Evolutionary conservation across 2,888 invertebrate species (phyloP), one percentile per base, ranked within the genome.

Genomic region (Andrena praecox): DNA sequence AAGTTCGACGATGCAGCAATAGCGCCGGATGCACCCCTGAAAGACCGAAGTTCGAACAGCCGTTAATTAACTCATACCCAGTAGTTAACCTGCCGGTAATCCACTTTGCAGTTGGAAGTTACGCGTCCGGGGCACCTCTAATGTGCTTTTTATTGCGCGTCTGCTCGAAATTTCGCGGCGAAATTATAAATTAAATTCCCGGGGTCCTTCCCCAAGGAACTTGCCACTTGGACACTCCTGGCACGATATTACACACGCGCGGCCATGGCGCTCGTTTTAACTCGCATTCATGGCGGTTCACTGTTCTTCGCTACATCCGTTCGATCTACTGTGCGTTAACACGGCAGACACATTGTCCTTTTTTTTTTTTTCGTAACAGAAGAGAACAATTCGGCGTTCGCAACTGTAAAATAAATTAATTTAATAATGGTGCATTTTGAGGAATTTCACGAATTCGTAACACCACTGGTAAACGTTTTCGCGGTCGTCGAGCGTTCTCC

Each of bases 101-200:
- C 84, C 80, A 86, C 86, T 87, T 87, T 87, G 72, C 77, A 85
- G 85, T 84, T 82, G 54, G 82, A 70, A 77, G 74, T 83, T 82
- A 82, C 80, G 77, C 72, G 79, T 60, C 42, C 60, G 72, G n/a
- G 67, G 54, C 35, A 29, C 73, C 86, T 80, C 86, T 90, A 91
- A 91, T 88, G 89, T 80, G 83, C 83, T 89, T 88, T 91, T 91
- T 90, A 91, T 90, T 91, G 89, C 82, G 80, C 85, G 82, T 52
- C 64, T 54, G 60, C 68, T 70, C 77, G 79, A 77, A 87, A 87
- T 87, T 87, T 86, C 79, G 80, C 52, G 84, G 83, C 75, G 29
- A 85, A 90, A 91, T 90, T 89, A 88, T 87, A 84, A 89, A 89
- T 90, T 88, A 85, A 86, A 87, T 89, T 89, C 77, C 62, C 77